Conservation (phyloP, 35 echinoderm and acorn worm genomes). For the Anneissia japonica region DNA sequence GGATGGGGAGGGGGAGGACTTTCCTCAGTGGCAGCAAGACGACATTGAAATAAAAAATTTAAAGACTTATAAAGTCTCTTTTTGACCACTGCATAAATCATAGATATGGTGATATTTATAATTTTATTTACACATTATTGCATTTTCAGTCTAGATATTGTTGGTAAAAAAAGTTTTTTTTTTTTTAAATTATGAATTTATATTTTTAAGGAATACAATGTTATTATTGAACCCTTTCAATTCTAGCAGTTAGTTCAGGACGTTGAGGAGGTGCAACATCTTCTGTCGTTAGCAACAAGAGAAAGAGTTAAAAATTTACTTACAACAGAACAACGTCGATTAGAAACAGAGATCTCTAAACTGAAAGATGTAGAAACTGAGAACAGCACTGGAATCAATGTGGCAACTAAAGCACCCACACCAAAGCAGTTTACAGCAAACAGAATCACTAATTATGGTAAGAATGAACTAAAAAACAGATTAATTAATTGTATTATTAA, state of each 20-base stretch:
- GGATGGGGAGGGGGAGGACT: no score
- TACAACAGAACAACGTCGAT: slow-evolving; percentile 16
- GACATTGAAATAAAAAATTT: no score
- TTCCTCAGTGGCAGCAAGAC: no score
- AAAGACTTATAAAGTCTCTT: no score
- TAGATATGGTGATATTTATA: no score
- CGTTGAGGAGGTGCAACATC: slow-evolving; percentile 43
- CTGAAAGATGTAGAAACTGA: neutral
- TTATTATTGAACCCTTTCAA: neutral
- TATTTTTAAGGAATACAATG: neutral
- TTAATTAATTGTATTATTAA: no score
- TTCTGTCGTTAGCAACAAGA: slow-evolving; percentile 44
- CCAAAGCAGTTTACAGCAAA: slow-evolving; percentile 23
- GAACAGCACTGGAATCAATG: neutral
- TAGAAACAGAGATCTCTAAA: slow-evolving; percentile 39
- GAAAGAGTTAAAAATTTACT: slow-evolving; percentile 43
- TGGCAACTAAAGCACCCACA: neutral
- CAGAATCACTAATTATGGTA: slow-evolving; percentile 63
- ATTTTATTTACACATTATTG: no score
- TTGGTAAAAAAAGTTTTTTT: no score
- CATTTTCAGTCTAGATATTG: no score
- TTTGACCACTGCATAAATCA: no score
- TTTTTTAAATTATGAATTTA: no score
- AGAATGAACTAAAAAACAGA: no score
- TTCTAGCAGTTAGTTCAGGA: slow-evolving; percentile 42